Conservation (phyloP, 2,888 invertebrate species). For the Eilema caniola region DNA sequence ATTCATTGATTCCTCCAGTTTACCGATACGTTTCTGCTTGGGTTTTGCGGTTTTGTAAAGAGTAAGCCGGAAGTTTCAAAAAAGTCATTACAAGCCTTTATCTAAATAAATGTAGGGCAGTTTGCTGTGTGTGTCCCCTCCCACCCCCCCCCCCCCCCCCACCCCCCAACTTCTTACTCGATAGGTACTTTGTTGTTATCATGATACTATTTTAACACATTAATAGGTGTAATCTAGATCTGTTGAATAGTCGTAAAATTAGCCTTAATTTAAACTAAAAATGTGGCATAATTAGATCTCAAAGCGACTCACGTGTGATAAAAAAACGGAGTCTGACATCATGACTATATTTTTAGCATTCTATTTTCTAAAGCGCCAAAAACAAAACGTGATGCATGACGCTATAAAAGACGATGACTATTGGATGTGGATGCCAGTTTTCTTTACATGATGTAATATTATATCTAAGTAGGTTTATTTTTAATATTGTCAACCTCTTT, state of each 20-base stretch:
- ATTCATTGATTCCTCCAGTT: too few species aligned
- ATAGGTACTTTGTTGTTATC: too few species aligned
- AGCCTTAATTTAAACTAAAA: not conserved
- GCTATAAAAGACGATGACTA: conserved; percentile 10
- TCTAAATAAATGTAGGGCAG: too few species aligned
- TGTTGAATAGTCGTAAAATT: not conserved
- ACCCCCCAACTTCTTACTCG: too few species aligned
- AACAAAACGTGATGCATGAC: conserved; percentile 35
- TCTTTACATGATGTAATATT: not conserved
- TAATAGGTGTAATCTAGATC: not conserved
- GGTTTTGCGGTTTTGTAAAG: too few species aligned
- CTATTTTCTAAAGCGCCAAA: conserved; percentile 49
- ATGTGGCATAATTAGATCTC: not conserved
- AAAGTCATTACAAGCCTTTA: too few species aligned
- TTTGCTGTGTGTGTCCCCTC: too few species aligned
- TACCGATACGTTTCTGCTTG: too few species aligned
- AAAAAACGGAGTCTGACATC: conserved; percentile 31
- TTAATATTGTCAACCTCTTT: too few species aligned
- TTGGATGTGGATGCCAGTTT: not conserved
- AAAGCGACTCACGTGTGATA: conserved; percentile 23
- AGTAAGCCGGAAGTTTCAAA: too few species aligned
- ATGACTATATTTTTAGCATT: conserved; percentile 36
- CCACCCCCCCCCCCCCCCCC: too few species aligned
- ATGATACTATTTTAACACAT: not conserved
- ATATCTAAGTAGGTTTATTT: too few species aligned